Base-by-base conservation (phyloP, 1,140 invertebrate genomes). In the Rhyzopertha dominica region DNA sequence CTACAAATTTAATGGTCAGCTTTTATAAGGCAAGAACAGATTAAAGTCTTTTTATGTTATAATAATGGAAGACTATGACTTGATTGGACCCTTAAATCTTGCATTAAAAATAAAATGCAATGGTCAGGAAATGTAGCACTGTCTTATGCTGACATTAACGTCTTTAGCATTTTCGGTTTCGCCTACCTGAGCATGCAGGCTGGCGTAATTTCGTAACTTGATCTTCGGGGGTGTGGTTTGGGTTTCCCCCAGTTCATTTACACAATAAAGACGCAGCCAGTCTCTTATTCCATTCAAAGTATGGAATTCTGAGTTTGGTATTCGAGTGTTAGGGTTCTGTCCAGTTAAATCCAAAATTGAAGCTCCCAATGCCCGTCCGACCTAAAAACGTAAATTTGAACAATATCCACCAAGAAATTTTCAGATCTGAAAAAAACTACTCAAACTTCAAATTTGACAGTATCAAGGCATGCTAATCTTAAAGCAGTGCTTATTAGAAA, bases 261-360 rank as follows among this genome's bases (percentile, higher is more conserved):
- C 37, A 49, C 53, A 68, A 56, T 75, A 72, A 12, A 68, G 58
- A 4, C 78, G 67, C 16, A 87, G 68, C 74, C 80, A 81, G 9
- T 85, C 81, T 34, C 79, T 73, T 24, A 92, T 69, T 25, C 84
- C 84, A 43, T 71, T 67, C 31, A 92, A 59, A 46, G 75, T 81
- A 56, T 79, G 78, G 68, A 85, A 87, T 64, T 90, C 85, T 18
- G 87, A 90, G 59, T 80, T 77, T 20, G 79, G 78, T 34, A 93
- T 65, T 30, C 88, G 76, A 30, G 85, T 87, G 66, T 84, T 84
- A 1, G 87, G 87, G 71, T 92, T 90, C 37, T 74, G 75, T 30
- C 80, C 82, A 17, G 78, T 84, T 51, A 90, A 68, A 70, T 94
- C 90, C 37, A 93, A 67, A 39, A 91, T 83, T 2, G 88, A 87